phyloP scores from a whole-genome alignment of 35 echinoderm and acorn worm species.

The Hemicentrotus pulcherrimus region DNA sequence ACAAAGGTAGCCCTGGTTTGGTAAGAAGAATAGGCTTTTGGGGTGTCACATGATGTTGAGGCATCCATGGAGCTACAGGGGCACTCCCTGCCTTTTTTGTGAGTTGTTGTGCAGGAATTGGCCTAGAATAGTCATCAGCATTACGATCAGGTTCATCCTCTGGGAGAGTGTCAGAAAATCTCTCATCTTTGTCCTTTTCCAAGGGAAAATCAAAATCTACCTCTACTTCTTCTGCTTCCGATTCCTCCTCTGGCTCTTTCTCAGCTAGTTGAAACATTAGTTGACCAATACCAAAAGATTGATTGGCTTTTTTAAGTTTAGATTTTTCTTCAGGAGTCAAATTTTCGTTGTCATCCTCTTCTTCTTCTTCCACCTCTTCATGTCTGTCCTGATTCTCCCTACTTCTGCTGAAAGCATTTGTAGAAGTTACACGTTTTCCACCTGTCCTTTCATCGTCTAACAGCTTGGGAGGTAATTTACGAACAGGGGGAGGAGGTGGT shows the following conservation, averaged over 20 bases:
- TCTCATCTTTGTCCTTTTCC: conserved; percentile 3
- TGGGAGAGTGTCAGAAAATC: not conserved
- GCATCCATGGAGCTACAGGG: conserved; percentile 19
- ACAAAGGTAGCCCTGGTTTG: not conserved
- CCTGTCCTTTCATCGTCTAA: conserved; percentile 38
- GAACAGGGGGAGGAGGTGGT: conserved; percentile 37
- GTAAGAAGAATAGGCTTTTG: not conserved
- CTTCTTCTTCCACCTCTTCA: not conserved
- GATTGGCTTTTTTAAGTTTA: conserved; percentile 30
- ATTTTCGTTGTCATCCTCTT: not conserved
- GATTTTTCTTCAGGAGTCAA: not conserved
- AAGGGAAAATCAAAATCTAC: not conserved
- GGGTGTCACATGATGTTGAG: not conserved
- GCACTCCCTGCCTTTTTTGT: not conserved
- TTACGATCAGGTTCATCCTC: not conserved
- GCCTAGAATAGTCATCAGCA: not conserved
- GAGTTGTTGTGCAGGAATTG: not conserved
- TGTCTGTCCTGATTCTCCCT: not conserved
- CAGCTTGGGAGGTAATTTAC: not conserved
- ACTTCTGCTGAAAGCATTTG: conserved; percentile 33
- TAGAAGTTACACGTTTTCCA: conserved; percentile 41
- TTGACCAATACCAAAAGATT: conserved; percentile 46
- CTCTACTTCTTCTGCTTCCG: not conserved
- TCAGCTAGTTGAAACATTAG: conserved; percentile 42
- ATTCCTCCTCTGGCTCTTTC: not conserved